phyloP scores from a whole-genome alignment of 2,888 invertebrate genomes.

The Tenthredo amoena region DNA sequence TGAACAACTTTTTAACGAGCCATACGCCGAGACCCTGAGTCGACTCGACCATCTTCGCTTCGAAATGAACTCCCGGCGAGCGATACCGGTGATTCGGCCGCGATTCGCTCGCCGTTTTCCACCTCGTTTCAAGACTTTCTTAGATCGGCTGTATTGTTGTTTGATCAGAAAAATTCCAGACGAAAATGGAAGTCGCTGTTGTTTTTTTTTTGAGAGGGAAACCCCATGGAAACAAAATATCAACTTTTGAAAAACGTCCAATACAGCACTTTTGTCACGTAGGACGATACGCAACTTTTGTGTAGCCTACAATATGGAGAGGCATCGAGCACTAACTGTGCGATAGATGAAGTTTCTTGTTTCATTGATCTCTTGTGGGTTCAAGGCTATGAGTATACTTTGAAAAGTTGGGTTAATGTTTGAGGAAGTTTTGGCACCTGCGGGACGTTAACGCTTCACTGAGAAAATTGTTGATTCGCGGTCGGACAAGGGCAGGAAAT shows the following conservation, averaged over 20 bases:
- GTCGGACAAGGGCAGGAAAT: constrained; percentile 29
- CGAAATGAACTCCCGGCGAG: constrained; percentile 74
- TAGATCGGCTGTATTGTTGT: background rate
- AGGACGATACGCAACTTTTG: background rate
- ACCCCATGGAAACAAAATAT: background rate
- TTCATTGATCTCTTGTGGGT: background rate
- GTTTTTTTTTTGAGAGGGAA: background rate
- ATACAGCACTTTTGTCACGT: background rate
- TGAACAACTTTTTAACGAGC: constrained; percentile 78
- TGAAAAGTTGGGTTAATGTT: constrained; percentile 17
- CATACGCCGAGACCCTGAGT: constrained; percentile 71
- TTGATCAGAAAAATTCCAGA: background rate
- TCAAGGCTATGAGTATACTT: background rate
- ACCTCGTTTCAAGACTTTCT: constrained; percentile 35
- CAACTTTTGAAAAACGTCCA: background rate
- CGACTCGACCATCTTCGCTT: constrained; percentile 73
- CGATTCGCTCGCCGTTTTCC: constrained; percentile 49
- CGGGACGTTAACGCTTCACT: constrained; percentile 37
- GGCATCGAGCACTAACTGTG: background rate
- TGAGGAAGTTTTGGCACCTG: constrained; percentile 41
- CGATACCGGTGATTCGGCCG: constrained; percentile 65
- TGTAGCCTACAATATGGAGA: background rate
- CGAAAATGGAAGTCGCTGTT: background rate
- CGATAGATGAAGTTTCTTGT: background rate
- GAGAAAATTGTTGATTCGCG: constrained; percentile 42